Evolutionary conservation across 2,113 vertebrate genomes (phyloP).

Genomic region (Gallinago paraguaiae): DNA sequence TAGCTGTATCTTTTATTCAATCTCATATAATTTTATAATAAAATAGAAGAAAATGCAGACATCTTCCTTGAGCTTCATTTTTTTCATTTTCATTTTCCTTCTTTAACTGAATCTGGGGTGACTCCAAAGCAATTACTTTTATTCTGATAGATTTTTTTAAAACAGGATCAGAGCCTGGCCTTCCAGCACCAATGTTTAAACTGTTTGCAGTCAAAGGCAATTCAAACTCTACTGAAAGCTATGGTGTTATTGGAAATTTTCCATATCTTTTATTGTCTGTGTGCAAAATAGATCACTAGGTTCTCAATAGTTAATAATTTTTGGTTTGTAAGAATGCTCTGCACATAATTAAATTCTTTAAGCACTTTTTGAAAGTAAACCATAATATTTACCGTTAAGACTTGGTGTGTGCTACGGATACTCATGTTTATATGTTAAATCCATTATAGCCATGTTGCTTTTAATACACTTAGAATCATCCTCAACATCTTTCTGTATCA

Average conservation of each 20-base stretch:
- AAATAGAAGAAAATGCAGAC: background rate
- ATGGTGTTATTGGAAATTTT: background rate
- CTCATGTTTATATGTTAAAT: background rate
- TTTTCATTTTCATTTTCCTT: too few relatives aligned
- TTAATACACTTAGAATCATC: background rate
- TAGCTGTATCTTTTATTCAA: background rate
- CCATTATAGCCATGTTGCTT: background rate
- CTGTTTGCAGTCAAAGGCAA: background rate
- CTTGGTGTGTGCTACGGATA: background rate
- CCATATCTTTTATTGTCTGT: background rate
- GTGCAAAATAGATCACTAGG: background rate
- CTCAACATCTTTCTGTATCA: background rate
- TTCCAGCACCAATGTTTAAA: background rate
- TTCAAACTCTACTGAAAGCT: background rate
- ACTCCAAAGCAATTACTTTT: conserved; percentile 11
- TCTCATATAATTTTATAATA: background rate
- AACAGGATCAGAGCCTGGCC: background rate
- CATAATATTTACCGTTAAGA: background rate
- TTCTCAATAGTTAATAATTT: background rate
- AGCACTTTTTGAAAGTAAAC: background rate
- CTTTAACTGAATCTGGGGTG: background rate
- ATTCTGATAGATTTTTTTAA: background rate
- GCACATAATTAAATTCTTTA: background rate
- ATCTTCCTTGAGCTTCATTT: background rate
- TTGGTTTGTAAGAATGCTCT: background rate